phyloP scores from a whole-genome alignment of 1,140 invertebrate species.

The Dryas iulia region DNA sequence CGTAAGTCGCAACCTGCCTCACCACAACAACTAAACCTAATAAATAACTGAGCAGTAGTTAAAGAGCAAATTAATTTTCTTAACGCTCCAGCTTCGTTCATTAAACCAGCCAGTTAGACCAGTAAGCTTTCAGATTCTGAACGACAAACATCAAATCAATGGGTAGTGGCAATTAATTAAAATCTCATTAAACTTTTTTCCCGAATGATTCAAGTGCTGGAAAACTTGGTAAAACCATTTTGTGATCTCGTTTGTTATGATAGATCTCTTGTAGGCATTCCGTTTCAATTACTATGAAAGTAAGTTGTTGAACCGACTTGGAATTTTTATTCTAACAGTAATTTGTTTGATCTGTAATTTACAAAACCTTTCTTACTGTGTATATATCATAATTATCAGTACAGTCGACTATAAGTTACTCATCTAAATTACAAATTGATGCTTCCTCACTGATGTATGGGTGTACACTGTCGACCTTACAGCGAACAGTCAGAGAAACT shows the following conservation, averaged over 20 bases:
- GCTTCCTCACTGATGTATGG: constrained; percentile 41
- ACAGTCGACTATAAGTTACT: background rate
- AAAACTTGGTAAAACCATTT: constrained; percentile 54
- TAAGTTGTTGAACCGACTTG: constrained; percentile 45
- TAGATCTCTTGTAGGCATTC: constrained; percentile 37
- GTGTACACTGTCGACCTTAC: constrained; percentile 23
- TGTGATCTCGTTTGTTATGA: constrained; percentile 35
- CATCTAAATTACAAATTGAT: constrained; percentile 40
- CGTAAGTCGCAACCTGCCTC: constrained; percentile 44
- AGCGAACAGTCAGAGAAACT: constrained; percentile 48
- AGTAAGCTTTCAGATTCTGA: constrained; percentile 38
- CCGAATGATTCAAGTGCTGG: constrained; percentile 37
- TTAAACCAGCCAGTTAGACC: constrained; percentile 27
- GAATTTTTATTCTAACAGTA: constrained; percentile 18
- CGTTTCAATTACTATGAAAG: constrained; percentile 45
- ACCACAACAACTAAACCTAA: constrained; percentile 38
- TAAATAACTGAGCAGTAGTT: constrained; percentile 39
- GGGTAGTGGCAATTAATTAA: constrained; percentile 56
- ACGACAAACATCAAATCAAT: constrained; percentile 13
- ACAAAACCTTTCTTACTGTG: background rate
- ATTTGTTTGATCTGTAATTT: background rate
- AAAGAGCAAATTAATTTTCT: constrained; percentile 52
- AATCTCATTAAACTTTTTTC: constrained; percentile 56
- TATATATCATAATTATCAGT: background rate
- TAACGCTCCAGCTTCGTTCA: constrained; percentile 25